Evolutionary conservation across 2,888 invertebrate genomes (phyloP), one percentile per base, ranked within the genome.

Genomic region (Hemaris fuciformis): DNA sequence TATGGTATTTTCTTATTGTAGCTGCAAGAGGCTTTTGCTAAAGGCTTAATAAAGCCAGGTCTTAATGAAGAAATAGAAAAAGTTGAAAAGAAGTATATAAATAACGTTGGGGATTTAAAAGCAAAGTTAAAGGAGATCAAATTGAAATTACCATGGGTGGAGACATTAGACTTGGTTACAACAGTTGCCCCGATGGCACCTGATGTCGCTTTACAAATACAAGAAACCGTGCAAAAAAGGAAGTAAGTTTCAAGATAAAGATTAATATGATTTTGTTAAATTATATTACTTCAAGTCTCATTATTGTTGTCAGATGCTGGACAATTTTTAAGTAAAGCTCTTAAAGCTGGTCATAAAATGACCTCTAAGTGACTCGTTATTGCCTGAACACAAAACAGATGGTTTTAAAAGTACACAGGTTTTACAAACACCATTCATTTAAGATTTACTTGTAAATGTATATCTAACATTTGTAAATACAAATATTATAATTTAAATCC

Each of bases 11-110:
- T 66, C 53, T 69, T 57, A 89, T 88, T 60, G 10, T 79, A 98
- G 98, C 87, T 99, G 62, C 98, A 98, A 95, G 96, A 96, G 80
- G 98, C 98, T 0, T 97, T 98, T 84, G 95, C 95, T 0, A 94
- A 95, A 74, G 98, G 98, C 0, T 92, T 96, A 60, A 79, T 99
- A 0, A 97, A 98, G 81, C 97, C 98, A 0, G 98, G 98, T 1
- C 87, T 98, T 0, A 98, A 98, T 84, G 93, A 94, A 70, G 94
- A 94, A 74, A 88, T 95, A 60, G 91, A 94, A 70, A 88, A 90
- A 74, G 80, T 93, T 62, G 93, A 94, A 69, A 94, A 93, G 79
- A 85, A 87, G 48, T 93, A 90, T 73, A 94, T 94, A 3, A 98
- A 98, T 81, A 96, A 97, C 89, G 93, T 95, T 62, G 96, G 78